Evolutionary conservation across 2,113 vertebrate species (phyloP), one percentile per base, ranked within the genome.

Genomic region (Aramus guarauna): DNA sequence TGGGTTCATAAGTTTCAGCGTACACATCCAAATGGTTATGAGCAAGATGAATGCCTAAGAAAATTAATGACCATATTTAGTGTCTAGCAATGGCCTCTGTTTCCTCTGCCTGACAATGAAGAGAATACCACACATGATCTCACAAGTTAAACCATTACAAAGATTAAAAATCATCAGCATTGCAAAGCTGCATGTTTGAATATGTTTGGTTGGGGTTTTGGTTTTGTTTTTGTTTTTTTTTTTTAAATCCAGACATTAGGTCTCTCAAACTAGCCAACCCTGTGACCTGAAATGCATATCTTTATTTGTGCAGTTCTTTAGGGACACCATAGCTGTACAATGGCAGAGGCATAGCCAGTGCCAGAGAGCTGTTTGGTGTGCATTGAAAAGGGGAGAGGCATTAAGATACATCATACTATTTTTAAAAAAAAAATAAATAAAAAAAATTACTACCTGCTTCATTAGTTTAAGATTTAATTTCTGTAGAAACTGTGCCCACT

Each of bases 51-150:
- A 92, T 64, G 64, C 48, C 36, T 72, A 77, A 55, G 50, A 84
- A 92, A 88, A 91, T 94, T 78, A 92, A 94, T 69, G 80, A 96
- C 69, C 69, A 53, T 85, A 86, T 93, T 95, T 83, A 91, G 41
- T 55, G n/a, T 79, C 62, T 87, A 39, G 79, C 71, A 89, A 92
- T 64, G 72, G 47, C 64, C 34, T 63, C 56, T 47, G 14, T 74
- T 94, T 72, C 45, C 53, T 64, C 34, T 83, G 63, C 55, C 62
- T 92, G 47, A 95, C 75, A 67, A 59, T 30, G 52, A 78, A 83
- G 50, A 67, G 43, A 83, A 47, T 24, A 36, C 29, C 11, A 6
- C 32, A 39, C 0, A 0, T 36, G 52, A 89, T 34, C 47, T 92
- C 41, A 36, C 0, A 4, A 59, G 8, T 36, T 89, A 43, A 8